Percentiles rank a stretch among this genome's conserved stretches.
These are phyloP conservation scores for Paratilapia polleni DNA, from an alignment of 2,113 vertebrate species.

Conservation along the genomic window DNA sequence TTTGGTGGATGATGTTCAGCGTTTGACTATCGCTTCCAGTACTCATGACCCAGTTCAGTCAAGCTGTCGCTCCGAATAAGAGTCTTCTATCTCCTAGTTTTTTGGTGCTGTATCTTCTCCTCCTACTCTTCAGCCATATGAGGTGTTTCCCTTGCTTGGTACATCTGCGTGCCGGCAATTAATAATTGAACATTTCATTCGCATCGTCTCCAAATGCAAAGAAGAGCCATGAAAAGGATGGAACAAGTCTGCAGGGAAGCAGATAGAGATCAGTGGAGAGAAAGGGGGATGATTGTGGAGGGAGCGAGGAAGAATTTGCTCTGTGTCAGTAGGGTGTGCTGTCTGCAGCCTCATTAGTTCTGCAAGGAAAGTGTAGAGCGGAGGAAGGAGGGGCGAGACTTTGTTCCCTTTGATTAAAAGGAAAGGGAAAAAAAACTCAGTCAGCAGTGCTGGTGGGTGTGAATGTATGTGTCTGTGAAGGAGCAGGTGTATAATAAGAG, in stretches of 20 bases:
- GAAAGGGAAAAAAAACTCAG: neutral
- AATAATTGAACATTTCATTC: conserved; percentile 69
- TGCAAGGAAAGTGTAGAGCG: conserved; percentile 23
- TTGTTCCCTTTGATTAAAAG: conserved; percentile 43
- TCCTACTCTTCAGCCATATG: conserved; percentile 4
- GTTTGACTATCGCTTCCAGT: conserved; percentile 49
- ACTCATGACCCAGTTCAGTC: conserved; percentile 81
- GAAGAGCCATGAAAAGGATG: conserved; percentile 8
- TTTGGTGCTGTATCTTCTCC: conserved; percentile 17
- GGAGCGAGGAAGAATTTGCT: neutral
- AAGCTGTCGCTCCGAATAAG: conserved; percentile 57
- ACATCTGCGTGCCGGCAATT: conserved; percentile 41
- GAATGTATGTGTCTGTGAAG: conserved; percentile 22
- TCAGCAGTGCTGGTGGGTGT: conserved; percentile 33
- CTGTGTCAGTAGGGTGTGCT: conserved; percentile 55
- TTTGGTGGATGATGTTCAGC: conserved; percentile 35
- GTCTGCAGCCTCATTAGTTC: conserved; percentile 52
- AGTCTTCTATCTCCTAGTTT: conserved; percentile 41
- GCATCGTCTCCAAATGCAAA: conserved; percentile 16
- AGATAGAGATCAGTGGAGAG: conserved; percentile 5
- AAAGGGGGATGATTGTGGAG: neutral
- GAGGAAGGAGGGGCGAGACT: conserved; percentile 30
- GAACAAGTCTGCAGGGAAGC: conserved; percentile 18
- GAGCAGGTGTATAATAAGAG: neutral
- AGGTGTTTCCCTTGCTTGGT: conserved; percentile 12